Base-by-base conservation (phyloP, 2,888 invertebrate genomes). In the Chrysodeixis includens region DNA sequence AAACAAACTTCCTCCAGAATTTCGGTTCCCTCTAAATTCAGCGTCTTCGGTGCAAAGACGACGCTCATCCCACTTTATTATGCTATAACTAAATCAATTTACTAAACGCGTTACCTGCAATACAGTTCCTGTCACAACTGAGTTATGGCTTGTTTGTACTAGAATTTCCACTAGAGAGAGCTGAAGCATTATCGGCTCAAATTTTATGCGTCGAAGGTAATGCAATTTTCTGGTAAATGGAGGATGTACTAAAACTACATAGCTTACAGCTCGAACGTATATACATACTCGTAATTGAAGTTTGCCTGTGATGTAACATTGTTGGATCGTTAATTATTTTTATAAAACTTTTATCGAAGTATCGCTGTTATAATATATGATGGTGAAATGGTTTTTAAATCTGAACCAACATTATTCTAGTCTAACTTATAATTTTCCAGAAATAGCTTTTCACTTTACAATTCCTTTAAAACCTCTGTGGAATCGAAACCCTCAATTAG, bases 111-210 rank as follows among this genome's bases (percentile, higher is more conserved):
- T 51, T 57, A 16, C 49, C 52, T 18, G 12, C 26, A 44, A 16
- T 22, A 22, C 12, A 71, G 30, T 26, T 55, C 58, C n/a, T 9
- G 8, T 5, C 0, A 35, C 14, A 46, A 49, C 58, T 9, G 16
- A 59, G 30, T 66, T 30, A 56, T 7, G 35, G 35, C 35, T 35
- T 54, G 46, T n/a, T 59, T 59, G 49, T 68, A 30, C 44, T 20
- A 62, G 58, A 65, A 59, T 54, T 4, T 30, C 22, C 14, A n/a
- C 1, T 12, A 30, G 10, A n/a, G 5, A 18, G 8, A 22, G 61
- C 53, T 18, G 30, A 40, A 56, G 30, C 56, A 61, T 64, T 72
- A 73, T 73, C 20, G 30, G 16, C 2, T 12, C 26, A 57, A 46
- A 60, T 26, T 53, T 65, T 56, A 58, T 20, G 22, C 52, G 44